Conservation (phyloP, 2,113 vertebrate genomes). For the Nasalis larvatus region DNA sequence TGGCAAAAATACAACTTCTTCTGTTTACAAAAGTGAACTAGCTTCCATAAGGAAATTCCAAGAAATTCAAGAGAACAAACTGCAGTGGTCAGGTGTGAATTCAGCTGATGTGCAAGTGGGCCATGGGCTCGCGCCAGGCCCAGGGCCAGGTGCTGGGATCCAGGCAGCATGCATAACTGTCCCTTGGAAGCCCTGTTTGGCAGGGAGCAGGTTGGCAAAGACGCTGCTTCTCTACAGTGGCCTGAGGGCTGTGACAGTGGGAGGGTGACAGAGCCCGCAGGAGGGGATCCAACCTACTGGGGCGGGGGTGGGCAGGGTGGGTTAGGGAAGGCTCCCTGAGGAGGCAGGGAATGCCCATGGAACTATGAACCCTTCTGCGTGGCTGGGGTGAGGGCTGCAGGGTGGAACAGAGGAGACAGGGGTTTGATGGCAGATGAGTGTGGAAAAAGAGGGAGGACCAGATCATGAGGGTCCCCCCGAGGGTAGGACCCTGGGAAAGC, state of each 20-base stretch:
- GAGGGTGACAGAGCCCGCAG: not conserved
- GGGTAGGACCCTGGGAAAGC: not conserved
- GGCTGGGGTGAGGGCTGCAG: not conserved
- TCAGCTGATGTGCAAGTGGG: too few species aligned
- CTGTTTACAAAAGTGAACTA: not conserved
- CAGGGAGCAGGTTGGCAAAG: not conserved
- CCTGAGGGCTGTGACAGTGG: not conserved
- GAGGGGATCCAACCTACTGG: not conserved
- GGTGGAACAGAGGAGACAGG: not conserved
- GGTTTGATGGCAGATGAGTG: not conserved
- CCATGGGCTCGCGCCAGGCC: too few species aligned
- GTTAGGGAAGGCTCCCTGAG: not conserved
- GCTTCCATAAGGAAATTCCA: not conserved
- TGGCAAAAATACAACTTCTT: not conserved
- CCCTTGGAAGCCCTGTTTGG: not conserved
- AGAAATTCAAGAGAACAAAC: not conserved
- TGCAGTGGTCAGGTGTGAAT: not conserved
- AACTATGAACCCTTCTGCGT: not conserved
- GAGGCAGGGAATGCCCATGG: not conserved
- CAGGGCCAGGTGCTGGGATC: accelerated
- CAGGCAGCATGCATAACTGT: accelerated
- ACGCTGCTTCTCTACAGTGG: not conserved
- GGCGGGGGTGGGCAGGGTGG: too few species aligned
- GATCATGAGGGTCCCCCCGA: not conserved
- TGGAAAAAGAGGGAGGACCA: not conserved